phyloP scores from a whole-genome alignment of 2,797 vertebrate species.

The Epinephelus malabaricus region DNA sequence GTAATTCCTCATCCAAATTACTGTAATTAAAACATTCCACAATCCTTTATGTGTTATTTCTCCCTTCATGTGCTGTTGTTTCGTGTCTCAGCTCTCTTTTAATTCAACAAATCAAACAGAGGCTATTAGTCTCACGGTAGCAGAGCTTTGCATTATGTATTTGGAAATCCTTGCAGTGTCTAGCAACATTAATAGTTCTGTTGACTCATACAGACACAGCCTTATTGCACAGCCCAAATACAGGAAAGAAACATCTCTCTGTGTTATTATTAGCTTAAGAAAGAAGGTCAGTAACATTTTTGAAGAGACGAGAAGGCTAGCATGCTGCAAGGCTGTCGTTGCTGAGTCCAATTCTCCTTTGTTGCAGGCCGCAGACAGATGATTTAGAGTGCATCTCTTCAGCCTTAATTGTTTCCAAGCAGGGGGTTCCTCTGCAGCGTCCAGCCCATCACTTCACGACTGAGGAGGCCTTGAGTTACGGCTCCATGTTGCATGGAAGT shows the following conservation, averaged over 20 bases:
- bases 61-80: slow-evolving; percentile 63
- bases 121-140: slow-evolving; percentile 32
- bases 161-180: slow-evolving; percentile 18
- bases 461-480: slow-evolving; percentile 65
- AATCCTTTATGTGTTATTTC: slow-evolving; percentile 70
- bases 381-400: slow-evolving; percentile 68
- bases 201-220: slow-evolving; percentile 42
- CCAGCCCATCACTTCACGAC: slow-evolving; percentile 51
- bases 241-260: slow-evolving; percentile 25
- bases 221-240: slow-evolving; percentile 15
- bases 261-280: slow-evolving; percentile 43
- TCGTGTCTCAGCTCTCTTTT: slow-evolving; percentile 50
- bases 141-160: slow-evolving; percentile 3
- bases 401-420: slow-evolving; percentile 62
- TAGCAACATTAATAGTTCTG: slow-evolving; percentile 23
- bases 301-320: slow-evolving; percentile 17
- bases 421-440: slow-evolving; percentile 68
- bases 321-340: slow-evolving; percentile 8
- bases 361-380: slow-evolving; percentile 57
- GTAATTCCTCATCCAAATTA: slow-evolving; percentile 82
- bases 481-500: slow-evolving; percentile 55
- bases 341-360: slow-evolving; percentile 36
- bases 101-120: slow-evolving; percentile 57
- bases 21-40: slow-evolving; percentile 86
- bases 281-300: slow-evolving; percentile 33